phyloP scores from a whole-genome alignment of 2,113 vertebrate genomes.

The Hippocampus zosterae region DNA sequence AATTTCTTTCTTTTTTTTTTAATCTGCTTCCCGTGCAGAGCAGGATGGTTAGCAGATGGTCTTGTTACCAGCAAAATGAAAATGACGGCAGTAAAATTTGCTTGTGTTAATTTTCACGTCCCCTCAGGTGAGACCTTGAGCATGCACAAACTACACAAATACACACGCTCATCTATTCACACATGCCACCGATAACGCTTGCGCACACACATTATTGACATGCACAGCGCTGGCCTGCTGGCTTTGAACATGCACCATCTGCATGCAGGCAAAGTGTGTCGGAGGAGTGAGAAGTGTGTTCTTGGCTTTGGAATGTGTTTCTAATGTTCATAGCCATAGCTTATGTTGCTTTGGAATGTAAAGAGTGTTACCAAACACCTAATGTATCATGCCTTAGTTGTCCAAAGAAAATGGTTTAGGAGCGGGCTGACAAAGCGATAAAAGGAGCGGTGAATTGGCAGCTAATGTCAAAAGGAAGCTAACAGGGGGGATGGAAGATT shows the following conservation, averaged over 20 bases:
- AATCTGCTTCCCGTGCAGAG: slow-evolving; percentile 46
- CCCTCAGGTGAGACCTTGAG: slow-evolving; percentile 68
- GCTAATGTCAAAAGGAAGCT: slow-evolving; percentile 47
- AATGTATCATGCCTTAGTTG: slow-evolving; percentile 51
- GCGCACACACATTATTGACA: slow-evolving; percentile 12
- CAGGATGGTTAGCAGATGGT: slow-evolving; percentile 80
- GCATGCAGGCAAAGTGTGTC: slow-evolving; percentile 57
- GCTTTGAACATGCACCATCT: slow-evolving; percentile 64
- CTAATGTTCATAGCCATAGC: slow-evolving; percentile 62
- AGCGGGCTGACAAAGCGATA: slow-evolving; percentile 40
- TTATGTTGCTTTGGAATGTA: slow-evolving; percentile 67
- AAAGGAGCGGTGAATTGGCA: slow-evolving; percentile 54
- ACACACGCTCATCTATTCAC: slow-evolving; percentile 26
- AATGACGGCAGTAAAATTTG: slow-evolving; percentile 78
- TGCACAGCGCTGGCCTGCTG: slow-evolving; percentile 49
- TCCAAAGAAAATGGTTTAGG: slow-evolving; percentile 53
- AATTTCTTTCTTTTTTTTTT: slow-evolving; percentile 27
- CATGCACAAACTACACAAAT: slow-evolving; percentile 11
- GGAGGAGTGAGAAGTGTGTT: slow-evolving; percentile 60
- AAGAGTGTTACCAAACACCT: slow-evolving; percentile 52
- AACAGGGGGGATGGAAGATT: slow-evolving; percentile 56
- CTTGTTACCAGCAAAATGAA: slow-evolving; percentile 77
- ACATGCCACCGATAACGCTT: slow-evolving; percentile 18
- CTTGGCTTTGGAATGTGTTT: slow-evolving; percentile 58
- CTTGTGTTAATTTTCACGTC: slow-evolving; percentile 77